Conservation (phyloP, 2,888 invertebrate species). For the Drosophila colorata region DNA sequence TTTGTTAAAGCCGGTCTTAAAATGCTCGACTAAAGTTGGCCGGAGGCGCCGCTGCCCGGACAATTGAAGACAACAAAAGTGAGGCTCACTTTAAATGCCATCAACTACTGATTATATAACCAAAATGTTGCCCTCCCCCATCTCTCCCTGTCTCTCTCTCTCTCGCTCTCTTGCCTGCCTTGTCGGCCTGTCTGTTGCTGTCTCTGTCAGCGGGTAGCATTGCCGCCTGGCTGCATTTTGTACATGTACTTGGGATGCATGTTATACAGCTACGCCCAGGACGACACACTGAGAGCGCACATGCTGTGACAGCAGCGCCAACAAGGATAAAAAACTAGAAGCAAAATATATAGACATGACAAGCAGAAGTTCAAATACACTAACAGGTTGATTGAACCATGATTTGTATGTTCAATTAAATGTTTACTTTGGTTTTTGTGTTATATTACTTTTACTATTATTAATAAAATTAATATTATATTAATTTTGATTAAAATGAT, state of each 20-base stretch:
- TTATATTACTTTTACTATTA: no score
- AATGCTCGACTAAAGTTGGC: constrained; percentile 25
- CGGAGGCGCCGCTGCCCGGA: constrained; percentile 6
- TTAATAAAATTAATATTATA: no score
- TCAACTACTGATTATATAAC: constrained; percentile 53
- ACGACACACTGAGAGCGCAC: constrained; percentile 44
- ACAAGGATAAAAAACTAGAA: constrained; percentile 21
- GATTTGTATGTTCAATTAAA: no score
- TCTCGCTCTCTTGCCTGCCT: background rate
- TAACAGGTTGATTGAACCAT: background rate
- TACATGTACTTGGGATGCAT: constrained; percentile 67
- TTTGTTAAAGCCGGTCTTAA: constrained; percentile 34
- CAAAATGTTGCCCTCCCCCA: constrained; percentile 19
- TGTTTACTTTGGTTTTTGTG: no score
- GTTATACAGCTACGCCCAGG: constrained; percentile 58
- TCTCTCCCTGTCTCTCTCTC: background rate
- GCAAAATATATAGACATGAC: background rate
- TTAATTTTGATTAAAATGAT: no score
- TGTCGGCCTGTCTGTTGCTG: background rate
- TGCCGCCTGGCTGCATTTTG: constrained; percentile 78
- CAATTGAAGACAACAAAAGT: constrained; percentile 21
- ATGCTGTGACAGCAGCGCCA: constrained; percentile 51
- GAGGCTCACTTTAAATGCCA: constrained; percentile 35
- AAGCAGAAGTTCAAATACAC: background rate
- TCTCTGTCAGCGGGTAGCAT: constrained; percentile 52